Evolutionary conservation across 2,113 vertebrate genomes (phyloP).

Genomic region (Hemichromis elongatus): DNA sequence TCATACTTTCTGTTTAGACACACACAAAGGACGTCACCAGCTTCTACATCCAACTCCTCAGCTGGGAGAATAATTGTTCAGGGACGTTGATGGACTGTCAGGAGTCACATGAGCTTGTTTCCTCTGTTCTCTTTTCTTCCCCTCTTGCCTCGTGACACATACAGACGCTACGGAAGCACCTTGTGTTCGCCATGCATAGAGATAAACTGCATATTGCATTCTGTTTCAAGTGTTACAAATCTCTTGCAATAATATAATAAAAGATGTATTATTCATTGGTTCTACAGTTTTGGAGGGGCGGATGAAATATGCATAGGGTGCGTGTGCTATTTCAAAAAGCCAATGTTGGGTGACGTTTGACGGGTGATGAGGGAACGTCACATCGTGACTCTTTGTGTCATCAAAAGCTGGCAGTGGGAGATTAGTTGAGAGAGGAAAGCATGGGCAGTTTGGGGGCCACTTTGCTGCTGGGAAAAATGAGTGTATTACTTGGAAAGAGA

Average conservation of each 20-base stretch:
- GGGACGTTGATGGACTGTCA: conserved; percentile 56
- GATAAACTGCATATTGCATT: conserved; percentile 72
- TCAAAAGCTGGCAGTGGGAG: conserved; percentile 25
- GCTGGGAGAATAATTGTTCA: conserved; percentile 49
- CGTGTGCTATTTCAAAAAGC: conserved; percentile 37
- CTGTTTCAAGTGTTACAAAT: conserved; percentile 73
- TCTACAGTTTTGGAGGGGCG: conserved; percentile 16
- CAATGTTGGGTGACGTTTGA: conserved; percentile 15
- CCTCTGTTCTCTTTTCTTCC: conserved; percentile 49
- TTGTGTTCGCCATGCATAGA: conserved; percentile 47
- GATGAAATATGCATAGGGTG: conserved; percentile 57
- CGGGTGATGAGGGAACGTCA: conserved; percentile 27
- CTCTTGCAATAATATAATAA: conserved; percentile 70
- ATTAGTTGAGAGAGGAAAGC: conserved; percentile 29
- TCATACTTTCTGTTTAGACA: conserved; percentile 27
- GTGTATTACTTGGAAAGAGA: conserved; percentile 18
- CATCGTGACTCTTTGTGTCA: conserved; percentile 32
- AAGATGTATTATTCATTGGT: conserved; percentile 67
- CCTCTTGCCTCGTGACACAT: conserved; percentile 42
- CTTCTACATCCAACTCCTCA: conserved; percentile 18
- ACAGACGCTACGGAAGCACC: conserved; percentile 52
- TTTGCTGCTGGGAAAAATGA: conserved; percentile 33
- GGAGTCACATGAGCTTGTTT: conserved; percentile 53
- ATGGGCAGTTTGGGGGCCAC: conserved; percentile 26
- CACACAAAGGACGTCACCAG: conserved; percentile 15